Percentiles rank a stretch among this genome's conserved stretches.
Conservation (phyloP, 2,113 vertebrate species). For the Orcinus orca region DNA sequence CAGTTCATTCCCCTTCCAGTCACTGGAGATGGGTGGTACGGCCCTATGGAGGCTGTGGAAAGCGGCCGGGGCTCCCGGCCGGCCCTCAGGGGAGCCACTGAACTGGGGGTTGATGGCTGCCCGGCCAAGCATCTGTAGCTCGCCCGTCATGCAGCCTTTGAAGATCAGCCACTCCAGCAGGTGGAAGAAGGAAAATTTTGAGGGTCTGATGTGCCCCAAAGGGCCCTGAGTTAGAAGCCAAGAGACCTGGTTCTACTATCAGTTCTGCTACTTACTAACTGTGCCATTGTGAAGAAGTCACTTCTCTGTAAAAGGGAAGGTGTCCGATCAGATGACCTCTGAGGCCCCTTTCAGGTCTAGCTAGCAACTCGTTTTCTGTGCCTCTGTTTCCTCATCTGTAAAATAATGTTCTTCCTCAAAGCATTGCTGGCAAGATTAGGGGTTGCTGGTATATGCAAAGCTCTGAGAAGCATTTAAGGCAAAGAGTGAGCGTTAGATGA, state of each 20-base stretch:
- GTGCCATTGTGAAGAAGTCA: background rate
- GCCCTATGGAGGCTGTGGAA: background rate
- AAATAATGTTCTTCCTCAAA: background rate
- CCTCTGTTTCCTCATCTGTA: constrained; percentile 11
- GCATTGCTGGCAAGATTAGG: background rate
- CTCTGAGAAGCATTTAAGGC: background rate
- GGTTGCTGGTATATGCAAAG: background rate
- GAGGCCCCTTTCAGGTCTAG: background rate
- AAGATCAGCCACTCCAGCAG: background rate
- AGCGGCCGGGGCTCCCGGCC: accelerated
- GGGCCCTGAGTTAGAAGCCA: background rate
- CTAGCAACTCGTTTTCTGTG: background rate
- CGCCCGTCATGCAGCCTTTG: background rate
- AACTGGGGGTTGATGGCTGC: background rate
- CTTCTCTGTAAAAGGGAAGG: background rate
- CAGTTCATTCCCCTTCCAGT: background rate
- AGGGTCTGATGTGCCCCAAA: background rate
- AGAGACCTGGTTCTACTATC: background rate
- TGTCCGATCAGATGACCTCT: background rate
- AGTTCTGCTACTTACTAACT: background rate
- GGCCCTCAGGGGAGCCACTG: background rate
- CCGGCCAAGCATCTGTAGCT: background rate
- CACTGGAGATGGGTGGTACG: background rate
- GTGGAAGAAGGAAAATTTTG: background rate
- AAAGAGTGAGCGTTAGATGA: background rate